These are phyloP conservation scores for Orycteropus afer DNA, from an alignment of 2,113 vertebrate species.

Conservation along the genomic window DNA sequence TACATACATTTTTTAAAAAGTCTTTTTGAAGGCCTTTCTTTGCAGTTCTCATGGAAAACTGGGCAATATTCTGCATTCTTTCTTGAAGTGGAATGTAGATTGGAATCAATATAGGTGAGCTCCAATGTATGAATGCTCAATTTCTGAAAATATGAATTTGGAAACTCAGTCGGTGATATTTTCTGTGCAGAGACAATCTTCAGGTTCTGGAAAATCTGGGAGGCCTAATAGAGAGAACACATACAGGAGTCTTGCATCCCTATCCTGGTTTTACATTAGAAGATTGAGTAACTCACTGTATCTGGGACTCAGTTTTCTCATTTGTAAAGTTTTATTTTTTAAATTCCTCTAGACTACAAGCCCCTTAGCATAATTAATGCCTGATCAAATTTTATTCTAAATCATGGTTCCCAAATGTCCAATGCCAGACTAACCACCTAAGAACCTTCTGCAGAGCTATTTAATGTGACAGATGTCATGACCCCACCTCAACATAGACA, in stretches of 20 bases:
- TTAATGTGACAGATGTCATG: not conserved
- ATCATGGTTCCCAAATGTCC: conserved; percentile 12
- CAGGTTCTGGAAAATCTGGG: conserved; percentile 19
- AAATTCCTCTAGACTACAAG: not conserved
- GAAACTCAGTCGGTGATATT: not conserved
- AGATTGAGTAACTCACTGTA: not conserved
- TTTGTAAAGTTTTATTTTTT: conserved; percentile 7
- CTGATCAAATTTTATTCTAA: conserved; percentile 16
- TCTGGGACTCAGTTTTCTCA: conserved; percentile 2
- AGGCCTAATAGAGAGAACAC: not conserved
- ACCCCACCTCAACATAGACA: not conserved
- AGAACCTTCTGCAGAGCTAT: not conserved
- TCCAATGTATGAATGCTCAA: not conserved
- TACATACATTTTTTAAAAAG: conserved; percentile 42
- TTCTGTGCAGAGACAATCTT: conserved; percentile 17
- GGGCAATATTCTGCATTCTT: not conserved
- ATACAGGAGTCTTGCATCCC: not conserved
- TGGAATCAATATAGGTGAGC: conserved; percentile 35
- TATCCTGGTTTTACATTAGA: not conserved
- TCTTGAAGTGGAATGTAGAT: not conserved
- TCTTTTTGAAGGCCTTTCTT: conserved; percentile 40
- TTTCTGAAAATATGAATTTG: conserved; percentile 18
- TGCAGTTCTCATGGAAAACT: conserved; percentile 41
- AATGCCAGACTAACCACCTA: not conserved
- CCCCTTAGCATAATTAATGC: not conserved